Evolutionary conservation across 2,113 vertebrate species (phyloP).

Genomic region (Zosterops lateralis): DNA sequence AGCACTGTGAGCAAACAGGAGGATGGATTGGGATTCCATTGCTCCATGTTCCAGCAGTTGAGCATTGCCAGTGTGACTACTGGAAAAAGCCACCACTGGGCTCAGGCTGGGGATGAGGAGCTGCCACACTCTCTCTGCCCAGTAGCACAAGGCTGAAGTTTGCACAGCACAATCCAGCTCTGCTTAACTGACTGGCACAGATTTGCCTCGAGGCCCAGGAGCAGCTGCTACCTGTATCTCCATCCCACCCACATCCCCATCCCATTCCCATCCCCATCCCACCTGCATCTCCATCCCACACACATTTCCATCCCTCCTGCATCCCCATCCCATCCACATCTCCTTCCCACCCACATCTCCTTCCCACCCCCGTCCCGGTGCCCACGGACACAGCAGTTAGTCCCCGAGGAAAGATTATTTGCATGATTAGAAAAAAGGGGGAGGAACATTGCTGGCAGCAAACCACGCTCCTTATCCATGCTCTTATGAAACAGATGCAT

Average conservation of each 20-base stretch:
- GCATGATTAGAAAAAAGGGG: not conserved
- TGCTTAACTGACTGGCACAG: not conserved
- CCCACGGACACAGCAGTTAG: not conserved
- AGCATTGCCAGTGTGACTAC: accelerated
- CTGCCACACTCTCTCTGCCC: accelerated
- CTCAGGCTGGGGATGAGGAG: not conserved
- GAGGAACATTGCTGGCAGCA: not conserved
- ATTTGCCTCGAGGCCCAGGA: accelerated
- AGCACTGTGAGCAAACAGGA: not conserved
- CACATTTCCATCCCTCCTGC: accelerated
- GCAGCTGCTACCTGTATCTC: not conserved
- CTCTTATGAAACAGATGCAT: not conserved
- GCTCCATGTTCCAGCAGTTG: not conserved
- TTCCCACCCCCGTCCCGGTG: not conserved
- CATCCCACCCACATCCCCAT: not conserved
- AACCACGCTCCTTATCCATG: not conserved
- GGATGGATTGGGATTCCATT: accelerated
- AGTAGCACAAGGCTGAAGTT: accelerated
- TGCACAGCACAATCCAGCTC: not conserved
- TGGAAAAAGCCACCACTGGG: not conserved
- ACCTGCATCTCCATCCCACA: no score
- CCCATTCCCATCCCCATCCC: not conserved
- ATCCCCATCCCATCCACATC: not conserved
- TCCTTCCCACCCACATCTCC: not conserved
- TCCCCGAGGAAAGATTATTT: not conserved